Percentiles rank a stretch among this genome's conserved stretches.
Evolutionary conservation across 2,797 vertebrate species (phyloP).

Genomic region (Sebastes melanostomus): DNA sequence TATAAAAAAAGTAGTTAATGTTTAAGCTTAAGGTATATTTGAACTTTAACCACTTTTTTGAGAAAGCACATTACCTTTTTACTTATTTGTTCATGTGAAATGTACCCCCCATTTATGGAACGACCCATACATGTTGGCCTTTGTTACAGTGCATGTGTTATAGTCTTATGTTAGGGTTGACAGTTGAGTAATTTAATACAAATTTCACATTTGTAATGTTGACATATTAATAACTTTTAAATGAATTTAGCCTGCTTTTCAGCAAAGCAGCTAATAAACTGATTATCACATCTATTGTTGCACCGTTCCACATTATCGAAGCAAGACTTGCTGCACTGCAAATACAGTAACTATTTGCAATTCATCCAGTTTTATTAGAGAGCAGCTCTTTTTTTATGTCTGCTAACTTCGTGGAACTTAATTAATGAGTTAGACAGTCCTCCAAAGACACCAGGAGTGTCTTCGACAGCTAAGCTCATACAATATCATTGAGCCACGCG

Average conservation of each 20-base stretch:
- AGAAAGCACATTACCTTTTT: too few species aligned
- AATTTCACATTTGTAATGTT: neutral
- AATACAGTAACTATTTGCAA: neutral
- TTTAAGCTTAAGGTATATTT: too few species aligned
- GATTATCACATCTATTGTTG: neutral
- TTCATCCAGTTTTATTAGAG: neutral
- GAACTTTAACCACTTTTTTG: too few species aligned
- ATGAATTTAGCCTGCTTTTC: neutral
- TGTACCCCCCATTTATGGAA: too few species aligned
- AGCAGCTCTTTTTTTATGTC: neutral
- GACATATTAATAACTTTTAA: neutral
- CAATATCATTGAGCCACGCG: constrained; percentile 41
- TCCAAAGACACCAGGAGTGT: constrained; percentile 13
- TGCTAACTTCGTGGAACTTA: constrained; percentile 27
- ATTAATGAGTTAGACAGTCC: constrained; percentile 27
- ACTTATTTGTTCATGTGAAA: too few species aligned
- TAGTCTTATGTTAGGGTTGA: too few species aligned
- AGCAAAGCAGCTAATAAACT: neutral
- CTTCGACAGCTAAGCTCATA: constrained; percentile 19
- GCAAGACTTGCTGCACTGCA: neutral
- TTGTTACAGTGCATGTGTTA: neutral
- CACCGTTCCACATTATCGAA: neutral
- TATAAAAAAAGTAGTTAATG: too few species aligned
- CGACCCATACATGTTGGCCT: neutral
- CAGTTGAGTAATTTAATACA: neutral